A percentile compares a stretch with the other conserved stretches of the same genome.
These are phyloP conservation scores for Phalacrocorax pelagicus DNA, from an alignment of 2,113 vertebrate species.

Conservation along the genomic window DNA sequence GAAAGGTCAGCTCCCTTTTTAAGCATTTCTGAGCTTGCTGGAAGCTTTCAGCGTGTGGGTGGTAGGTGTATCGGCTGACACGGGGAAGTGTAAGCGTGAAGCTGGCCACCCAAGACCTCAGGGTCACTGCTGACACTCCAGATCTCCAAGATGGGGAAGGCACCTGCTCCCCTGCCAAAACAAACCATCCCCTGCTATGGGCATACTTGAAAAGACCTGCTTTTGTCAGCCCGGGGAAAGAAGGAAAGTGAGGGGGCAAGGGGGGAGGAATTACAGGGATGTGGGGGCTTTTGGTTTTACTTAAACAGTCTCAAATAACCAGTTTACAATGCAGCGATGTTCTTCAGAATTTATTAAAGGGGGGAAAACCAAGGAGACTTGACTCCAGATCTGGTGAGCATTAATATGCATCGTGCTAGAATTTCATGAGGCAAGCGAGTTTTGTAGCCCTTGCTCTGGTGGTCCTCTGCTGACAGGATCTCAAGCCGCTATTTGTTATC, in stretches of 20 bases:
- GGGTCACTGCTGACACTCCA: conserved; percentile 78
- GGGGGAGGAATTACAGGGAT: conserved; percentile 44
- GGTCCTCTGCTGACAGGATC: conserved; percentile 87
- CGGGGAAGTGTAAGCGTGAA: conserved; percentile 77
- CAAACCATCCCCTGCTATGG: conserved; percentile 74
- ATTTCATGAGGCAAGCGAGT: conserved; percentile 71
- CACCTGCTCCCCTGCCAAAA: conserved; percentile 83
- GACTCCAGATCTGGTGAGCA: conserved; percentile 69
- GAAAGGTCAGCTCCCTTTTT: conserved; percentile 68
- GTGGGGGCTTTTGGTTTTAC: conserved; percentile 59
- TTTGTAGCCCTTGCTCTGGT: conserved; percentile 80
- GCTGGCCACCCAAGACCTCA: conserved; percentile 80
- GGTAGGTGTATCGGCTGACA: conserved; percentile 79
- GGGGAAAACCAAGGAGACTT: neutral
- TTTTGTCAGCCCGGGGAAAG: conserved; percentile 62
- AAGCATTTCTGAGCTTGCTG: conserved; percentile 69
- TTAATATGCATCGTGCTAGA: conserved; percentile 73
- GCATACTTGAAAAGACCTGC: conserved; percentile 69
- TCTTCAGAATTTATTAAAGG: conserved; percentile 63
- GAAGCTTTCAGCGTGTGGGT: conserved; percentile 77
- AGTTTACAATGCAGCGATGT: conserved; percentile 68
- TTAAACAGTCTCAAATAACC: conserved; percentile 78
- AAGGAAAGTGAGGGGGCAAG: neutral
- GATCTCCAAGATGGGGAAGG: conserved; percentile 71
- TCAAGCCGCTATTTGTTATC: conserved; percentile 91